phyloP scores from a whole-genome alignment of 1,140 invertebrate genomes.

The Apocrypta bakeri region DNA sequence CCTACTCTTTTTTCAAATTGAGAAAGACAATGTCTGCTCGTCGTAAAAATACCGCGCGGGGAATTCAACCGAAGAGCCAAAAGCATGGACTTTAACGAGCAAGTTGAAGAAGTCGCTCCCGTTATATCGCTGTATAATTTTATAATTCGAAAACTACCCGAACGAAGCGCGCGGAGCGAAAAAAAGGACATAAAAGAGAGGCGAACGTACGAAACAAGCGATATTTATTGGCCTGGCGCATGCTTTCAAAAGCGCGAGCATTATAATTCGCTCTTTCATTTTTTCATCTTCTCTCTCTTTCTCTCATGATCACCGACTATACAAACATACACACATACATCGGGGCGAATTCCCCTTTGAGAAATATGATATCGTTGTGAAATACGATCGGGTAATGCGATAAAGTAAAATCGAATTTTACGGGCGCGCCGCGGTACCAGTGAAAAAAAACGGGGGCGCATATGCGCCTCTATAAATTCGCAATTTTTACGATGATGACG shows the following conservation, averaged over 20 bases:
- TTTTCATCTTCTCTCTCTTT: background rate
- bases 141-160: constrained; percentile 10
- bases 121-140: background rate
- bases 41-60: too few species aligned
- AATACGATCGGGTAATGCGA: constrained; percentile 49
- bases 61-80: too few species aligned
- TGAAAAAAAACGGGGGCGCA: constrained; percentile 12
- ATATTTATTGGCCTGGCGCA: constrained; percentile 25
- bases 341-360: constrained; percentile 22
- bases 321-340: background rate
- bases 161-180: background rate
- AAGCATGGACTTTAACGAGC: too few species aligned
- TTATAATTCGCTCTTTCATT: constrained; percentile 23
- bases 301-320: constrained; percentile 26
- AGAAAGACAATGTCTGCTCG: too few species aligned
- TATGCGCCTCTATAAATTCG: constrained; percentile 37
- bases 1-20: too few species aligned
- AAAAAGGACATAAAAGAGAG: background rate
- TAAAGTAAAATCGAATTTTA: constrained; percentile 52
- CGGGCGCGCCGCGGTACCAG: background rate
- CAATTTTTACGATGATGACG: constrained; percentile 38
- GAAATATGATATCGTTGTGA: constrained; percentile 50
- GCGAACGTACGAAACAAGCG: background rate
- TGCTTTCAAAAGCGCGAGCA: background rate
- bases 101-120: background rate